phyloP scores from a whole-genome alignment of 2,113 vertebrate genomes.

The Dicrurus megarhynchus region DNA sequence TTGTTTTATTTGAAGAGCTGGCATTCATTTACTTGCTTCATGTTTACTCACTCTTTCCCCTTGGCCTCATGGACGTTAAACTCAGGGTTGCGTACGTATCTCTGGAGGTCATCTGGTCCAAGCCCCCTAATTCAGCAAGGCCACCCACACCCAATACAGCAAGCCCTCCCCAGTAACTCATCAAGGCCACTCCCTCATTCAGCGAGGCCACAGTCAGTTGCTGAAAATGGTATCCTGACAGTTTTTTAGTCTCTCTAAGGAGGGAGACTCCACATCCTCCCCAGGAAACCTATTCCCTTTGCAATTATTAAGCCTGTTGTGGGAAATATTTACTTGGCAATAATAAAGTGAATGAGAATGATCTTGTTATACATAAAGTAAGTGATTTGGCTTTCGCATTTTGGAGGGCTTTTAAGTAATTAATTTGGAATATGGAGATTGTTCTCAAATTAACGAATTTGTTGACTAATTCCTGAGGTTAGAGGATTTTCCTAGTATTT shows the following conservation, averaged over 20 bases:
- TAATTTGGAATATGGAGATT: too few relatives aligned
- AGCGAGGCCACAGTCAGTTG: not conserved
- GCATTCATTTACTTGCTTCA: not conserved
- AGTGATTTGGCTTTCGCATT: too few relatives aligned
- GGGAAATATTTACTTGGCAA: not conserved
- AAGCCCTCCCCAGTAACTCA: not conserved
- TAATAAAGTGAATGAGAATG: not conserved
- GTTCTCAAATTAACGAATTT: too few relatives aligned
- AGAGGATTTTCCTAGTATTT: too few relatives aligned
- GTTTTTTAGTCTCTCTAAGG: not conserved
- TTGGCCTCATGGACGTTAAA: accelerated
- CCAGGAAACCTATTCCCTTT: not conserved
- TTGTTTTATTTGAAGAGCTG: not conserved
- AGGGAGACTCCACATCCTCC: not conserved
- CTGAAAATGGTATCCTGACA: accelerated
- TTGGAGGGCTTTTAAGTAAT: too few relatives aligned
- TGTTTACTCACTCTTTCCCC: not conserved
- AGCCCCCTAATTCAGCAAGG: not conserved
- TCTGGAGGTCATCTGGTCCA: not conserved
- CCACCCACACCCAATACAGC: not conserved
- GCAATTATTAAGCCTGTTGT: not conserved
- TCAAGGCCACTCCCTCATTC: not conserved
- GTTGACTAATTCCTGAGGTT: too few relatives aligned
- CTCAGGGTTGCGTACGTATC: accelerated
- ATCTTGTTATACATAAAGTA: too few relatives aligned